Evolutionary conservation across 92 coral and sea anemone genomes (phyloP).

Genomic region (Micromussa lordhowensis): DNA sequence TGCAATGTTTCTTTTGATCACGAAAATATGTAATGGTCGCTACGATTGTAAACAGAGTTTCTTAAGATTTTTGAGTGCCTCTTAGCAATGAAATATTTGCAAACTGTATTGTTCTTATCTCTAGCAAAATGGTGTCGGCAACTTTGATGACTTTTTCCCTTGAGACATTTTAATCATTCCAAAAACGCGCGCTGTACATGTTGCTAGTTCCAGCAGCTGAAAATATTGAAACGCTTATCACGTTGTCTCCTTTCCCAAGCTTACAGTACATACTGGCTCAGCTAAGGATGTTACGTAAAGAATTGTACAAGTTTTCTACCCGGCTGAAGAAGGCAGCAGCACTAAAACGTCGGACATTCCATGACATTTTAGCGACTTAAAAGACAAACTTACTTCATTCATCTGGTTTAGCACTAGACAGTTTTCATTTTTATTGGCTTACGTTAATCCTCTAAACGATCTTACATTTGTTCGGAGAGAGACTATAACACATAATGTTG

Average conservation of each 20-base stretch:
- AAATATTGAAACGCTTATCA: neutral
- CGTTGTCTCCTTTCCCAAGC: neutral
- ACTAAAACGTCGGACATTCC: too few species aligned
- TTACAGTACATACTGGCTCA: neutral
- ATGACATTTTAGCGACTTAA: too few species aligned
- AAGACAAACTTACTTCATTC: too few species aligned
- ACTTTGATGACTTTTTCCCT: neutral
- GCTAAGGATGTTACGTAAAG: neutral
- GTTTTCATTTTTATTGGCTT: neutral
- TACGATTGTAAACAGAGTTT: neutral
- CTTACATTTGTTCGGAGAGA: neutral
- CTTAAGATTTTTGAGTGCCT: neutral
- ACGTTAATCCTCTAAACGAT: neutral
- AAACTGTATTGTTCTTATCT: neutral
- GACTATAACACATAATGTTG: neutral
- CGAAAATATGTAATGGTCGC: neutral
- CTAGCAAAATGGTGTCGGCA: neutral
- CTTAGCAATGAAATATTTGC: neutral
- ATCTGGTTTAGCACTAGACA: too few species aligned
- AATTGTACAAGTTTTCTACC: too few species aligned
- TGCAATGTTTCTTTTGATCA: neutral
- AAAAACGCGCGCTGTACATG: neutral
- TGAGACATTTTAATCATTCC: neutral
- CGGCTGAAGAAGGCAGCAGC: too few species aligned
- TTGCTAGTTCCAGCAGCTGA: neutral